phyloP scores from a whole-genome alignment of 30 jellyfish, hydroid and myxozoan genomes.

The Aurelia coerulea region DNA sequence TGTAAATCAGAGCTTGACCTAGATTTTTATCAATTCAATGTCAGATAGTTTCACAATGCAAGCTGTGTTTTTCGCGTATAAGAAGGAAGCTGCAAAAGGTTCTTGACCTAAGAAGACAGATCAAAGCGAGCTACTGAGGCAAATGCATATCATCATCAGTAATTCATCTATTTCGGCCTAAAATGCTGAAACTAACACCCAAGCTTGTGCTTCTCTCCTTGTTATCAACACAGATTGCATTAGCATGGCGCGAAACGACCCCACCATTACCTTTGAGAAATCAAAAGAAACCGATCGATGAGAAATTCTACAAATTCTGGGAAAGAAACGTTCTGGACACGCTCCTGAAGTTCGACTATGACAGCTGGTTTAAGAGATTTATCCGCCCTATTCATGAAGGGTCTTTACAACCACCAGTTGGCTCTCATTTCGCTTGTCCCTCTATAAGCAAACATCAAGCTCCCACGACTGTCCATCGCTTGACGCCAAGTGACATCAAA shows the following conservation, averaged over 20 bases:
- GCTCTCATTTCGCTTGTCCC: conserved; percentile 48
- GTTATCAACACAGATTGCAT: too few relatives aligned
- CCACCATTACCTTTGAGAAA: conserved; percentile 23
- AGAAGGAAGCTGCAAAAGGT: too few relatives aligned
- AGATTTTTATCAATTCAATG: too few relatives aligned
- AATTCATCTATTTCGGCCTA: too few relatives aligned
- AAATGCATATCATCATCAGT: too few relatives aligned
- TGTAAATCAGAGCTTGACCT: too few relatives aligned
- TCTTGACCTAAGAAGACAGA: too few relatives aligned
- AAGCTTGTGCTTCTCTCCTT: too few relatives aligned
- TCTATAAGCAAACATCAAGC: background rate
- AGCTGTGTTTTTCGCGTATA: too few relatives aligned
- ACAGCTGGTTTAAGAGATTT: conserved; percentile 49
- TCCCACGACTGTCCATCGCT: conserved; percentile 73
- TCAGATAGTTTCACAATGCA: too few relatives aligned
- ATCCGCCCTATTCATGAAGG: background rate
- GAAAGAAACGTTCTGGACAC: conserved; percentile 23
- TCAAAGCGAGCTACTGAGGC: too few relatives aligned
- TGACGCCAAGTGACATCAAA: conserved; percentile 80
- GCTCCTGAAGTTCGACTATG: conserved; percentile 54
- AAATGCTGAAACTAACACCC: too few relatives aligned
- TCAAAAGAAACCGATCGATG: conserved; percentile 44
- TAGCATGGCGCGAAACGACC: background rate
- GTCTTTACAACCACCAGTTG: conserved; percentile 22
- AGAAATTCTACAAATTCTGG: conserved; percentile 65